Evolutionary conservation across 1,140 invertebrate genomes (phyloP), one percentile per base, ranked within the genome.

Genomic region (Melitaea cinxia): DNA sequence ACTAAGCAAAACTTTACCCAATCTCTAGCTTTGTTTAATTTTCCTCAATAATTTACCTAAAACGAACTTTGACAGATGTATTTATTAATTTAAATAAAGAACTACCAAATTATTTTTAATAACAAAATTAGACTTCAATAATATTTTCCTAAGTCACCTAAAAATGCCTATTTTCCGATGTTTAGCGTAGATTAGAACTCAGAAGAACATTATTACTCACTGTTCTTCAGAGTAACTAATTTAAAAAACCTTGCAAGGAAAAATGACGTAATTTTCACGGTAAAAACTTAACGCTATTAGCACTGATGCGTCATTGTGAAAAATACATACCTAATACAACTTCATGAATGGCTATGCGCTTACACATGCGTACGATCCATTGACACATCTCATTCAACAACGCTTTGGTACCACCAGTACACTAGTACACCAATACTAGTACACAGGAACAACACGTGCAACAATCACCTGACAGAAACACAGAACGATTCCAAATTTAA

Each of bases 371-470:
- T 67, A 69, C 56, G 71, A 66, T 78, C 82, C 82, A 87, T 87
- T 87, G 80, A 87, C 80, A 83, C 79, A 85, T 84, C 75, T 77
- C 74, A 70, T 68, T 72, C 65, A 74, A 72, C 59, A 28, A 55
- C 26, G 35, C 39, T 45, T 45, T 19, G 1, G n/a, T 26, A 45
- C 39, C 15, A 37, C 35, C 17, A 45, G 19, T 10, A 17, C 39
- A 7, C 39, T 19, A 15, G 35, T 37, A 14, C n/a, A n/a, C n/a
- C n/a, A n/a, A n/a, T n/a, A n/a, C n/a, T n/a, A n/a, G n/a, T n/a
- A n/a, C n/a, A n/a, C n/a, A n/a, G n/a, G n/a, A n/a, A n/a, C n/a
- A n/a, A n/a, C n/a, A n/a, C n/a, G 35, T 37, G 14, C 35, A 37
- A 12, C 14, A 37, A 37, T 37, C 35, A 69, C 55, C 5, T 15